Evolutionary conservation across 23 tunicate species (phyloP), one percentile per base, ranked within the genome.

Genomic region (Trididemnum clinides): DNA sequence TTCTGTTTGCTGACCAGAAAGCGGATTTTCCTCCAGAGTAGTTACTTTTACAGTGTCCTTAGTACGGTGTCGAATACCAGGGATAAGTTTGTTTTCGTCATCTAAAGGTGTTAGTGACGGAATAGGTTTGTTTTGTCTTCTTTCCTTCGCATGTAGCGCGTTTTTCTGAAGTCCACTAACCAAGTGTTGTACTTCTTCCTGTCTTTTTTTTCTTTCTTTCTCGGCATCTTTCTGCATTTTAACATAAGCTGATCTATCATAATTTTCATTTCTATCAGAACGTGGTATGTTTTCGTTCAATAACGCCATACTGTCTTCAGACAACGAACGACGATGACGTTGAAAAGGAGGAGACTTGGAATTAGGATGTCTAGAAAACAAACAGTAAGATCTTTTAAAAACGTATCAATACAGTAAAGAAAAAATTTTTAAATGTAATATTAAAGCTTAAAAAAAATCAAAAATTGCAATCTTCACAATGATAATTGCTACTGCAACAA

Each of bases 131-230:
- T 39, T 28, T 54, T 10, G 37, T 31, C 70, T 73, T 57, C 58
- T 73, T 39, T 22, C 82, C 22, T 73, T 78, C 1, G 88, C 88
- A 27, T n/a, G 73, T 10, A 58, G 33, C 1, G 88, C 88, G 37
- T 85, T 57, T 18, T 54, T 85, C 7, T 54, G 50, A 0, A 85
- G 69, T 10, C 49, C 51, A 49, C 39, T 51, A 12, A 85, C 62
- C 33, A 85, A 22, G 21, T 50, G 57, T 0, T 72, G 29, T 38
- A 36, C 80, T 73, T 73, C 80, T 36, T 36, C 57, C 2, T 2
- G 3, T n/a, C 38, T 39, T 38, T 36, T 30, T 39, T 29, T 21
- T 66, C 37, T 29, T n/a, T 3, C 75, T 29, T 23, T 29, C 36
- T n/a, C n/a, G n/a, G n/a, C n/a, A n/a, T n/a, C n/a, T n/a, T n/a